Evolutionary conservation across 1,140 invertebrate species (phyloP).

Genomic region (Anastrepha obliqua): DNA sequence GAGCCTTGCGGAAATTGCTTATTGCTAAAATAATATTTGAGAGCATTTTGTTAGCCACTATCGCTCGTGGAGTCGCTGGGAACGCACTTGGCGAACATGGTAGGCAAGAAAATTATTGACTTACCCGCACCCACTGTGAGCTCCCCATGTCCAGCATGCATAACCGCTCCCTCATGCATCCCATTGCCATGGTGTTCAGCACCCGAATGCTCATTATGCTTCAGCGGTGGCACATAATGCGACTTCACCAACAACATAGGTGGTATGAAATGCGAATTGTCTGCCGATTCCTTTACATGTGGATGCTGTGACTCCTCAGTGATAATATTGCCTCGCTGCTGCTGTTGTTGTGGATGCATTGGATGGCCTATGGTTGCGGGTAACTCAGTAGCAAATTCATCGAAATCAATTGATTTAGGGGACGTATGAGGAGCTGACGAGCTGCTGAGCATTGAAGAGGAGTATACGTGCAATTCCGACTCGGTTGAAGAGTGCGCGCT

Average conservation of each 20-base stretch:
- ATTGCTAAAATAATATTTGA: too few relatives aligned
- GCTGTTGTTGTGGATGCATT: constrained; percentile 61
- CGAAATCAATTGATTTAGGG: constrained; percentile 38
- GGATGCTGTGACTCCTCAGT: constrained; percentile 56
- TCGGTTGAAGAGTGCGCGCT: constrained; percentile 17
- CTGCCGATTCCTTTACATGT: constrained; percentile 67
- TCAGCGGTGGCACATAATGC: constrained; percentile 69
- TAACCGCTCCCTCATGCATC: not conserved
- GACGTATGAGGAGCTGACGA: constrained; percentile 24
- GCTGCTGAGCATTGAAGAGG: not conserved
- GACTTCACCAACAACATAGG: constrained; percentile 73
- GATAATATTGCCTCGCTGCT: constrained; percentile 18
- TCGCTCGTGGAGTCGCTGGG: too few relatives aligned
- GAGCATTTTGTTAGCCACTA: too few relatives aligned
- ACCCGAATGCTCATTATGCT: constrained; percentile 59
- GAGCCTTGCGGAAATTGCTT: too few relatives aligned
- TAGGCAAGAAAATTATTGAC: not conserved
- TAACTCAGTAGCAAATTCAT: not conserved
- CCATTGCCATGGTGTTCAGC: constrained; percentile 56
- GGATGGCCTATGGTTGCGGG: constrained; percentile 63
- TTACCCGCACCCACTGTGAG: not conserved
- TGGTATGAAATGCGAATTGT: constrained; percentile 73
- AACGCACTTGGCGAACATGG: too few relatives aligned
- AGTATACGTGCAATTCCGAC: not conserved
- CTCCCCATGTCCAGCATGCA: not conserved